phyloP scores from a whole-genome alignment of 2,797 vertebrate species.

The Neosalanx taihuensis region DNA sequence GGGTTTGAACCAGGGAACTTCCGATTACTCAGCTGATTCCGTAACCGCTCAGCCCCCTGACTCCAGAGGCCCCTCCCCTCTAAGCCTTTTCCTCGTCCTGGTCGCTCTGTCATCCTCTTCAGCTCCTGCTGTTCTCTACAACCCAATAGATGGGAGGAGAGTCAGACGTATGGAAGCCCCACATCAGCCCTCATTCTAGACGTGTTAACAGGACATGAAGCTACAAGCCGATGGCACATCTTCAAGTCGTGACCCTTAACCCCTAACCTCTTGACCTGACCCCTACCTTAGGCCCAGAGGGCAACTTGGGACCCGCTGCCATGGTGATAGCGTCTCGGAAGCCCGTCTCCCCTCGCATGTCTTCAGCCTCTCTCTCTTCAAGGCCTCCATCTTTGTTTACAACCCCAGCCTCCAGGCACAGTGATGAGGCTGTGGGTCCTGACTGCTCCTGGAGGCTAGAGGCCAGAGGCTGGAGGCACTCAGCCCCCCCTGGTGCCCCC shows the following conservation, averaged over 20 bases:
- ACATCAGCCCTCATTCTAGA: background rate
- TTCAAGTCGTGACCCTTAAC: background rate
- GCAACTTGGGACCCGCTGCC: background rate
- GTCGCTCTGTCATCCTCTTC: slow-evolving; percentile 31
- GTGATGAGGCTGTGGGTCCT: background rate
- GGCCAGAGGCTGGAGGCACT: background rate
- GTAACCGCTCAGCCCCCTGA: too few species aligned
- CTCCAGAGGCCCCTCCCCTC: background rate
- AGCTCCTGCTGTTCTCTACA: background rate
- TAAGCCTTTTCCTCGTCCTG: slow-evolving; percentile 7
- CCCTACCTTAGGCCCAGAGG: background rate
- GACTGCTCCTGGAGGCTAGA: background rate
- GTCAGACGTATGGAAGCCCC: background rate
- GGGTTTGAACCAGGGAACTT: too few species aligned
- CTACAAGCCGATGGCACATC: background rate
- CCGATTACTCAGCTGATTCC: too few species aligned
- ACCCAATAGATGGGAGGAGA: background rate
- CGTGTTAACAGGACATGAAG: slow-evolving; percentile 1
- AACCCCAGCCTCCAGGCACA: background rate
- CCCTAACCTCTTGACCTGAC: background rate
- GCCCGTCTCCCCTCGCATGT: background rate
- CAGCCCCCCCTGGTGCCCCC: slow-evolving; percentile 2
- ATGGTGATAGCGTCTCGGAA: slow-evolving; percentile 3
- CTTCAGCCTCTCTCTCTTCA: slow-evolving; percentile 24
- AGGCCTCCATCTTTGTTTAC: slow-evolving; percentile 8